Base-by-base conservation (phyloP, 2,888 invertebrate species). In the Macrophya alboannulata region DNA sequence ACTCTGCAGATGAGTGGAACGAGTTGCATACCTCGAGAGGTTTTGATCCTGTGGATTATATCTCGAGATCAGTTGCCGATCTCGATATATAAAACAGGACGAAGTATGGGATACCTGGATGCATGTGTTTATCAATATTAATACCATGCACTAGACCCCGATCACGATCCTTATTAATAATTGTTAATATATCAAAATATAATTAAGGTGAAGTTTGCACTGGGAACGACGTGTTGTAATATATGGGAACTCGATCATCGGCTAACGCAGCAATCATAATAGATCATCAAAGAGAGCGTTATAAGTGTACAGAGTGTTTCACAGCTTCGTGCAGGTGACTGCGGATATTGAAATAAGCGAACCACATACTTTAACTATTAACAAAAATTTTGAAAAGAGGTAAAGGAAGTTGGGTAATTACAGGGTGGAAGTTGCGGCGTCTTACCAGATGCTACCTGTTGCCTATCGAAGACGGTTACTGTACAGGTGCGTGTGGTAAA, bases 181-280 rank as follows among this genome's bases (percentile, higher is more conserved):
- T n/a, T 59, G n/a, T 59, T 81, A 62, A 81, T 81, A 81, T 81
- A 81, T 81, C 81, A 59, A 8, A 62, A 81, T 81, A 62, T 81
- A 62, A 81, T 62, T 81, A 81, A 81, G 51, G 62, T 15, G 37
- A 81, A 81, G 81, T 81, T 81, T 81, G 81, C 62, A 59, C 59
- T 81, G 43, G 1, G 62, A 40, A 62, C 43, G 81, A 81, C 81
- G 62, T 25, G 21, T 81, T 48, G 81, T 81, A 43, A 81, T 81
- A 8, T 21, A 81, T 62, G 9, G 62, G 12, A 8, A n/a, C 81
- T 59, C 81, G 25, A 81, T 81, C 5, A 55, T 48, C 4, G 9
- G n/a, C n/a, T n/a, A 31, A 31, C 15, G 40, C 31, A 51, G 40
- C 21, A 81, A 81, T 81, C 81, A 81, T 81, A 62, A 62, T 81